phyloP scores from a whole-genome alignment of 2,113 vertebrate genomes.

The Lophochroa leadbeateri region DNA sequence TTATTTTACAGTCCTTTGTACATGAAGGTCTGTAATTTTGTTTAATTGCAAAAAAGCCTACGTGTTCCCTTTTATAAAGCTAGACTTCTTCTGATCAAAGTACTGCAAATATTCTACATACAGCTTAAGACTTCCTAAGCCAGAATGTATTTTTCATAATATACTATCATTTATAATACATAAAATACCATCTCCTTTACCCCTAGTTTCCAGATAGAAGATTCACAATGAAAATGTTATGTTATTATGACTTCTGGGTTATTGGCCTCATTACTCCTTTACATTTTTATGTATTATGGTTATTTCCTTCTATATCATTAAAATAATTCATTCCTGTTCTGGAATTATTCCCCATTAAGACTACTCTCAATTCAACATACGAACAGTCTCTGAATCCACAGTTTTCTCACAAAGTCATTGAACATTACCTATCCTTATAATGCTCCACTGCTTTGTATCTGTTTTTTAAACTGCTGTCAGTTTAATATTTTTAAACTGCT shows the following conservation, averaged over 20 bases:
- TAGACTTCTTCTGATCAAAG: neutral
- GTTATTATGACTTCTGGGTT: neutral
- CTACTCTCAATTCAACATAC: neutral
- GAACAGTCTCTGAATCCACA: neutral
- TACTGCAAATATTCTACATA: neutral
- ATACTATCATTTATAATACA: neutral
- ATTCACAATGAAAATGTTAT: neutral
- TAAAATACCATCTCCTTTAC: neutral
- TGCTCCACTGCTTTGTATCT: neutral
- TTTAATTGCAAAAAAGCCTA: neutral
- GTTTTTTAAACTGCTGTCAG: neutral
- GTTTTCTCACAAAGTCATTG: neutral
- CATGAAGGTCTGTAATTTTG: neutral
- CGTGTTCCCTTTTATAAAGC: neutral
- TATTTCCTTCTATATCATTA: neutral
- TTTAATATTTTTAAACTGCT: neutral
- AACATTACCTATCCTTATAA: neutral
- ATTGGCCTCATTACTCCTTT: neutral
- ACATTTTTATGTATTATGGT: neutral
- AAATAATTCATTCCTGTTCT: neutral
- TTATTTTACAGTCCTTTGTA: neutral
- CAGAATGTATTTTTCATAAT: neutral
- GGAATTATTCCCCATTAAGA: neutral
- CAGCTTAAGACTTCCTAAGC: neutral
- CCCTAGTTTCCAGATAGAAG: neutral